These are phyloP conservation scores for Eilema sororculum DNA, from an alignment of 2,888 invertebrate genomes.

Conservation along the genomic window DNA sequence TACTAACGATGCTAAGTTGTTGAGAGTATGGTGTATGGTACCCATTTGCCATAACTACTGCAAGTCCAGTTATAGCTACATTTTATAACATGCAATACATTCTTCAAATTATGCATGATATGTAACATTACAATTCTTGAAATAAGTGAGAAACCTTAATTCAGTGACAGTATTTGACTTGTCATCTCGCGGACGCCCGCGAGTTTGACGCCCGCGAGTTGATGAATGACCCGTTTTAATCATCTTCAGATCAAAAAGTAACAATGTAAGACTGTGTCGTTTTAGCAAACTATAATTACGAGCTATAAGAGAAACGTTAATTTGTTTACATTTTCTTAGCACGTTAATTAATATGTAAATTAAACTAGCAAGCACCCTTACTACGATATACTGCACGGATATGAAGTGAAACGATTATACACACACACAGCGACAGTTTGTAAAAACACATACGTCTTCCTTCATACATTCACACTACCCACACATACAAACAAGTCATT, in stretches of 20 bases:
- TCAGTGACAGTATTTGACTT: too few species aligned
- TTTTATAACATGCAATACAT: not conserved
- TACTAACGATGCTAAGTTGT: too few species aligned
- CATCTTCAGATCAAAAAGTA: not conserved
- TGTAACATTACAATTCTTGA: too few species aligned
- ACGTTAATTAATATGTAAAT: slow-evolving; percentile 71
- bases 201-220: too few species aligned
- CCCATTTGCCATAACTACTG: not conserved
- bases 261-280: not conserved
- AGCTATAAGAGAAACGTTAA: slow-evolving; percentile 47
- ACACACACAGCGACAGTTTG: slow-evolving; percentile 27
- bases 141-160: too few species aligned
- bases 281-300: slow-evolving; percentile 41
- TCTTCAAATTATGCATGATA: not conserved
- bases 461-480: slow-evolving; percentile 37
- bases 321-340: slow-evolving; percentile 58
- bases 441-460: slow-evolving; percentile 28
- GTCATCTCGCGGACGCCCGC: too few species aligned
- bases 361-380: slow-evolving; percentile 60
- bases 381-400: slow-evolving; percentile 55
- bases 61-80: not conserved
- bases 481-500: slow-evolving; percentile 60
- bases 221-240: too few species aligned
- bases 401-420: slow-evolving; percentile 58
- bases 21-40: not conserved